Percentiles rank a stretch among this genome's conserved stretches.
Evolutionary conservation across 2,888 invertebrate species (phyloP).

Genomic region (Athetis lepigone): DNA sequence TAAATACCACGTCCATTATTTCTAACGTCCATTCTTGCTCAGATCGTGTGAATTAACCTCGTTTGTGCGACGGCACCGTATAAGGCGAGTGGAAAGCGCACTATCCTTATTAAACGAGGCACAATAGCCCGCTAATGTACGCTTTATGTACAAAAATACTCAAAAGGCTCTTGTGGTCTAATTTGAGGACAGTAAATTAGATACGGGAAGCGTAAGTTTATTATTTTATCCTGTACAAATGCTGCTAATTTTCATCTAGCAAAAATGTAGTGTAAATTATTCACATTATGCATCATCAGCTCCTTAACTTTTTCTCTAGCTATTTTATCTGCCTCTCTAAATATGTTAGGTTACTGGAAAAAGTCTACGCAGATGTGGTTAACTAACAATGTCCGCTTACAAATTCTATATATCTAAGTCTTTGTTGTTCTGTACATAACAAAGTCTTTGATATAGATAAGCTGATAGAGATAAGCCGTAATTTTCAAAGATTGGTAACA

Average conservation of each 20-base stretch:
- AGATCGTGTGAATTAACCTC: slow-evolving; percentile 79
- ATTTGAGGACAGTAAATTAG: slow-evolving; percentile 58
- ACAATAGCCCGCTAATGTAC: slow-evolving; percentile 74
- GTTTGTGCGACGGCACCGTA: slow-evolving; percentile 73
- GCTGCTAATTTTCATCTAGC: too few species aligned
- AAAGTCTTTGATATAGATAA: too few species aligned
- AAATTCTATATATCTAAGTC: too few species aligned
- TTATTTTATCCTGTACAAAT: neutral
- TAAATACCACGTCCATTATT: slow-evolving; percentile 64
- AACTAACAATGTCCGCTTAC: too few species aligned
- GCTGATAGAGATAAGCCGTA: too few species aligned
- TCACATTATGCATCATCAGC: too few species aligned
- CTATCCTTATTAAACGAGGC: slow-evolving; percentile 76
- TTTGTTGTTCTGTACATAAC: too few species aligned
- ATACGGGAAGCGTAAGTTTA: slow-evolving; percentile 40
- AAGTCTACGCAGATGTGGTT: too few species aligned
- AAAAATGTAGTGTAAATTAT: neutral
- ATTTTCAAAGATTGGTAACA: too few species aligned
- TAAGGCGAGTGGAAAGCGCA: slow-evolving; percentile 75
- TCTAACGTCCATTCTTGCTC: slow-evolving; percentile 56
- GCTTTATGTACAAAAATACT: slow-evolving; percentile 63
- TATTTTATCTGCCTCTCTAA: too few species aligned
- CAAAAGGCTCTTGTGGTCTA: slow-evolving; percentile 58
- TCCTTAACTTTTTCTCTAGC: too few species aligned
- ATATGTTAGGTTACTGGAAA: too few species aligned